These are phyloP conservation scores for Varecia variegata DNA, from an alignment of 2,797 vertebrate genomes.

Conservation along the genomic window DNA sequence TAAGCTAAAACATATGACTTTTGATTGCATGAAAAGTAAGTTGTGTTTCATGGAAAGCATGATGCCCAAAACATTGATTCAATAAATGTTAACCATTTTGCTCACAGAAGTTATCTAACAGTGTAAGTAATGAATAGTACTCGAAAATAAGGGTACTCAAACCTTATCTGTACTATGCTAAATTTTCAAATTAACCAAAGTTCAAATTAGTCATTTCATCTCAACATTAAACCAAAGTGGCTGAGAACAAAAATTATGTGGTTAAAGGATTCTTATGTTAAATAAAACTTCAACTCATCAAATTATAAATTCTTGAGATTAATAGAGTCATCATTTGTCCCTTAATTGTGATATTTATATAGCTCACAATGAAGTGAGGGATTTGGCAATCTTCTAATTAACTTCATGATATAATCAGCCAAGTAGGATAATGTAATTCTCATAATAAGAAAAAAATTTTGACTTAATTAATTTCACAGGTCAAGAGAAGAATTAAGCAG, in stretches of 20 bases:
- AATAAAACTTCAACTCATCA: constrained; percentile 7
- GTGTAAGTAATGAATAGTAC: neutral
- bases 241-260: constrained; percentile 26
- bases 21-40: constrained; percentile 13
- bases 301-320: constrained; percentile 37
- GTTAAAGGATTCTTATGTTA: neutral
- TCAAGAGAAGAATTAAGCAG: neutral
- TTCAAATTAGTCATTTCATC: constrained; percentile 45
- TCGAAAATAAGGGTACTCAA: neutral
- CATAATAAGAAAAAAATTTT: neutral
- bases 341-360: neutral
- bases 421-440: neutral
- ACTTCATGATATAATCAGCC: neutral
- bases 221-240: constrained; percentile 17
- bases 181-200: constrained; percentile 41
- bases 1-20: neutral
- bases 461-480: neutral
- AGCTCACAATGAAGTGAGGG: neutral
- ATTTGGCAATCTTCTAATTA: constrained; percentile 32
- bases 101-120: neutral
- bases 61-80: neutral
- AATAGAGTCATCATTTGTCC: neutral
- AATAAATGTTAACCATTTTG: neutral
- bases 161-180: neutral
- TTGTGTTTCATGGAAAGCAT: neutral